A percentile compares a stretch with the other conserved stretches of the same genome.
phyloP scores from a whole-genome alignment of 2,797 vertebrate genomes.

The Helicolenus hilgendorfi region DNA sequence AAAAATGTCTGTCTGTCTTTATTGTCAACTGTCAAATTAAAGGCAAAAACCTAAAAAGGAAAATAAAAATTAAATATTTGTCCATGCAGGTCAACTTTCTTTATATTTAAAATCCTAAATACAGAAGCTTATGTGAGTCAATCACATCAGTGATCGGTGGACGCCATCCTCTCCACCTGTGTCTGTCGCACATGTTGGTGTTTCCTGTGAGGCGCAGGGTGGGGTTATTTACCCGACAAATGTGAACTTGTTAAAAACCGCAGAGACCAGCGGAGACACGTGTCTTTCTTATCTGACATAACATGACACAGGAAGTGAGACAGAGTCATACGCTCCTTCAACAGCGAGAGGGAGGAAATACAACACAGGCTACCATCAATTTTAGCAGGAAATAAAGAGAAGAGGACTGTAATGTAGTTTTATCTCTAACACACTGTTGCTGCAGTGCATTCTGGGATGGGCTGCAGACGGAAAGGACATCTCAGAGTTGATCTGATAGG shows the following conservation, averaged over 20 bases:
- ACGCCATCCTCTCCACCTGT: not conserved
- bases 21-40: not conserved
- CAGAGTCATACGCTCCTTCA: not conserved
- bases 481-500: slow-evolving; percentile 1
- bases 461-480: not conserved
- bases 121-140: not conserved
- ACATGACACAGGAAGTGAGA: not conserved
- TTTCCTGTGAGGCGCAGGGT: not conserved
- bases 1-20: not conserved
- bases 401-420: not conserved
- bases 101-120: not conserved
- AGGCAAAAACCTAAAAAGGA: not conserved
- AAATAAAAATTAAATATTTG: not conserved
- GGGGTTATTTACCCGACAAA: not conserved
- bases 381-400: not conserved
- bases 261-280: not conserved
- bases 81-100: not conserved
- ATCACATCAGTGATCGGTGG: not conserved
- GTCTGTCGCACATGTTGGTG: not conserved
- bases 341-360: not conserved
- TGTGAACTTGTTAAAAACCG: not conserved
- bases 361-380: not conserved
- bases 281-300: not conserved
- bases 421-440: not conserved
- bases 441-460: slow-evolving; percentile 1